A percentile compares a stretch with the other conserved stretches of the same genome.
Conservation (phyloP, 2,113 vertebrate genomes). For the Leucopsar rothschildi region DNA sequence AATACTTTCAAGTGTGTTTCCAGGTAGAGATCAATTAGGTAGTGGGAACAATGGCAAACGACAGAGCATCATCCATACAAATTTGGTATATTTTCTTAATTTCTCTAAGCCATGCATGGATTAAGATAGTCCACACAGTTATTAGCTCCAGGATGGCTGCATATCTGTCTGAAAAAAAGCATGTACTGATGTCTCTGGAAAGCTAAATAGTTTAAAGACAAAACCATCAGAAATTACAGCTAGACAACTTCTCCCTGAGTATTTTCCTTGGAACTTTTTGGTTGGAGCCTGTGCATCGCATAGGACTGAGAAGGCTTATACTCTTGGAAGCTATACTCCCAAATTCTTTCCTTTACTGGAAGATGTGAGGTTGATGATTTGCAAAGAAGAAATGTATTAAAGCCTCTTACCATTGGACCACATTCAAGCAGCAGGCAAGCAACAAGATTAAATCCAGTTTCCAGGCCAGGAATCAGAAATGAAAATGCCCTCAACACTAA, state of each 20-base stretch:
- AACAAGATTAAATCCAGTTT: slow-evolving; percentile 38
- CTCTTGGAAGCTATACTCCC: slow-evolving; percentile 39
- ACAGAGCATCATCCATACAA: not conserved
- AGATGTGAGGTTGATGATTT: slow-evolving; percentile 53
- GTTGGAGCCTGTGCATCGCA: not conserved
- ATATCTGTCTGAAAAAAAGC: not conserved
- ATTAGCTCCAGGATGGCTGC: not conserved
- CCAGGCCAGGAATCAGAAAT: slow-evolving; percentile 6
- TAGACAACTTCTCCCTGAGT: not conserved
- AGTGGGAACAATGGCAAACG: not conserved
- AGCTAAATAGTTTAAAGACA: not conserved
- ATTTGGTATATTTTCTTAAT: not conserved
- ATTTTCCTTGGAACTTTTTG: slow-evolving; percentile 29
- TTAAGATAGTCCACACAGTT: not conserved
- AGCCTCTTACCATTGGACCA: slow-evolving; percentile 36
- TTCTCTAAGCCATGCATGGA: not conserved
- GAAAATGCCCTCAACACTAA: not conserved
- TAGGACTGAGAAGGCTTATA: slow-evolving; percentile 5
- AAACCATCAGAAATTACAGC: not conserved
- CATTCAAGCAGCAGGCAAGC: slow-evolving; percentile 38
- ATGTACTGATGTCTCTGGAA: not conserved
- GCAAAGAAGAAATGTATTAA: slow-evolving; percentile 50
- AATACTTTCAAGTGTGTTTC: not conserved
- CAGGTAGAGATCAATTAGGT: not conserved
- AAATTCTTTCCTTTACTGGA: slow-evolving; percentile 61